A percentile compares a stretch with the other conserved stretches of the same genome.
Conservation (phyloP, 2,888 invertebrate species). For the Sturmia bella region DNA sequence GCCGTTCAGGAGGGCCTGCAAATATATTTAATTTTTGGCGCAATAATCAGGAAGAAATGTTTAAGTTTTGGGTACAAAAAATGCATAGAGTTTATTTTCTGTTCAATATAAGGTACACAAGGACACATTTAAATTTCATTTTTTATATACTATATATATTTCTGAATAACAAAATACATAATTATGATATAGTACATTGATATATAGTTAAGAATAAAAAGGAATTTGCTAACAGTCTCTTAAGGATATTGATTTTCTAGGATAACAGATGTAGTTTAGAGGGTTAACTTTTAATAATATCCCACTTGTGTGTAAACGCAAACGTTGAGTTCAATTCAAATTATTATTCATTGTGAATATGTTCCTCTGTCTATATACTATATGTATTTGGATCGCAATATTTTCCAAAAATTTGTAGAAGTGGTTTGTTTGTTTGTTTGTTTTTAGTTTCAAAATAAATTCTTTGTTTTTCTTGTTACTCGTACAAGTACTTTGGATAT, state of each 20-base stretch:
- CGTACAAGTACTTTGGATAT: conserved; percentile 53
- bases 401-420: conserved; percentile 1
- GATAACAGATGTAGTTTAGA: background rate
- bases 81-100: conserved; percentile 4
- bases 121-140: conserved; percentile 59
- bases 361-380: background rate
- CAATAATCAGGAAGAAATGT: background rate
- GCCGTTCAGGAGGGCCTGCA: too few relatives aligned
- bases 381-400: background rate
- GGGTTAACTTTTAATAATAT: background rate
- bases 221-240: conserved; percentile 65
- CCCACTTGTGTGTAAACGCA: background rate
- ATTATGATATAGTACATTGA: conserved; percentile 22
- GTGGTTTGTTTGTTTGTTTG: background rate
- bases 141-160: background rate
- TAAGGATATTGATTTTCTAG: conserved; percentile 57
- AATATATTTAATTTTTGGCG: background rate
- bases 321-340: background rate
- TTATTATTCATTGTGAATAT: background rate
- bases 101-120: conserved; percentile 65
- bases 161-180: conserved; percentile 12
- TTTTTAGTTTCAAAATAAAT: conserved; percentile 47
- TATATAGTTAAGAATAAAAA: conserved; percentile 23
- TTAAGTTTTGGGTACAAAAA: conserved; percentile 42
- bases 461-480: conserved; percentile 28